Conservation (phyloP, 2,113 vertebrate genomes). For the Cyanocitta stelleri region DNA sequence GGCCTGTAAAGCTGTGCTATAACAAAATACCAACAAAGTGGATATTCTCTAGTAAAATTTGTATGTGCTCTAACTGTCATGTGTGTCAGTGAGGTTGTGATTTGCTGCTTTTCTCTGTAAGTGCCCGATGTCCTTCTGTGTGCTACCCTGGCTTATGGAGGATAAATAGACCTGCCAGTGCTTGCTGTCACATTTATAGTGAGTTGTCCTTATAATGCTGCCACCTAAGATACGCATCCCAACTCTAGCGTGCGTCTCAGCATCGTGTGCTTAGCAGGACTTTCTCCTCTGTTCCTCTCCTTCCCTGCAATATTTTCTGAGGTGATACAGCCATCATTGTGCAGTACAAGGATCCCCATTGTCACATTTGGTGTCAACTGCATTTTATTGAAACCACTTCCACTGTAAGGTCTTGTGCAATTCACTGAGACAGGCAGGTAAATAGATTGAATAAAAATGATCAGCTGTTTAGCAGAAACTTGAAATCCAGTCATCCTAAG, state of each 20-base stretch:
- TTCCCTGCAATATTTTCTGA: neutral
- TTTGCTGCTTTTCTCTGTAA: neutral
- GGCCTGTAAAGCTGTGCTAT: neutral
- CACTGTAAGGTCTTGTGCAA: neutral
- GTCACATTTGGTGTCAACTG: neutral
- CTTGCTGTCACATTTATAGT: neutral
- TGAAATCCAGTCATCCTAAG: constrained; percentile 37
- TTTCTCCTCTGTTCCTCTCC: neutral
- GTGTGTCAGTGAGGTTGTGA: neutral
- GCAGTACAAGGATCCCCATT: neutral
- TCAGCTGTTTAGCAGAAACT: constrained; percentile 48
- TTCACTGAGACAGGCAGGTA: neutral
- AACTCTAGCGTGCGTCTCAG: neutral
- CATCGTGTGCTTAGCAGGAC: neutral
- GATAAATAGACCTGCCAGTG: neutral
- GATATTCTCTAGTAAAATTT: neutral
- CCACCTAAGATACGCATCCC: neutral
- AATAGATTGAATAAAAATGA: constrained; percentile 17
- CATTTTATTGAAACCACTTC: neutral
- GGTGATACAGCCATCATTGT: rapidly evolving
- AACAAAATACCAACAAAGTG: neutral
- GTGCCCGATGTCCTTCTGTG: neutral
- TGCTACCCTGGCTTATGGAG: neutral
- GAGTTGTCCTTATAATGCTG: neutral
- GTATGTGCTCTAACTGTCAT: rapidly evolving